Conservation (phyloP, 2,888 invertebrate genomes). For the Erpobdella octoculata region DNA sequence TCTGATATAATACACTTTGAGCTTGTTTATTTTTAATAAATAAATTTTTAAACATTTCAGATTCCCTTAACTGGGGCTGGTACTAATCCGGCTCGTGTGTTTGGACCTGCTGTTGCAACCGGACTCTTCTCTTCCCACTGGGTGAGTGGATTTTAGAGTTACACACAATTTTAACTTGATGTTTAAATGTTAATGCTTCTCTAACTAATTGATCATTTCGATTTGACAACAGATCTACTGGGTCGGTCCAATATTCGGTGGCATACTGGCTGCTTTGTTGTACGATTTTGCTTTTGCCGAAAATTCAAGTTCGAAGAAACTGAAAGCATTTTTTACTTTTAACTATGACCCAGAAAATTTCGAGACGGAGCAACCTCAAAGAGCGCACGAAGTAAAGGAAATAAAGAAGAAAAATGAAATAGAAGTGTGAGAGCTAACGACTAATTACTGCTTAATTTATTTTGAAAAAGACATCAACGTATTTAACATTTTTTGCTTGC, state of each 20-base stretch:
- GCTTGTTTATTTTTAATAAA: not conserved
- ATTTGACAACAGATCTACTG: slow-evolving; percentile 44
- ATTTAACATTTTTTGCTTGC: no score
- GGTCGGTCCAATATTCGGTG: slow-evolving; percentile 46
- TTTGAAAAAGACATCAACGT: no score
- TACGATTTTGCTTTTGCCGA: slow-evolving; percentile 47
- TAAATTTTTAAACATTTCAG: slow-evolving; percentile 48
- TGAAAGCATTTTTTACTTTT: slow-evolving; percentile 38
- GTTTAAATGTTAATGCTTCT: no score
- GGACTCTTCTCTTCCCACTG: slow-evolving; percentile 69
- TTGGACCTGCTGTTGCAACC: slow-evolving; percentile 75
- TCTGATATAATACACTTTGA: no score
- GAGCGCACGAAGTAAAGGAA: no score
- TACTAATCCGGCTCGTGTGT: slow-evolving; percentile 83
- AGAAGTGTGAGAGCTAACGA: no score
- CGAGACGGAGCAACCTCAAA: no score
- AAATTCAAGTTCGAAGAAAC: slow-evolving; percentile 41
- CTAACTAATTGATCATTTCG: not conserved
- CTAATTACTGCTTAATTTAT: no score
- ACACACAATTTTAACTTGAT: no score
- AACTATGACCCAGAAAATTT: slow-evolving; percentile 40
- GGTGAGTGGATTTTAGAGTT: slow-evolving; percentile 28
- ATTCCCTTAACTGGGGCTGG: slow-evolving; percentile 70
- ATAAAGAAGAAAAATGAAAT: no score
- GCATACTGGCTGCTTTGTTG: slow-evolving; percentile 42